Conservation (phyloP, 2,113 vertebrate genomes). For the Menidia beryllina region DNA sequence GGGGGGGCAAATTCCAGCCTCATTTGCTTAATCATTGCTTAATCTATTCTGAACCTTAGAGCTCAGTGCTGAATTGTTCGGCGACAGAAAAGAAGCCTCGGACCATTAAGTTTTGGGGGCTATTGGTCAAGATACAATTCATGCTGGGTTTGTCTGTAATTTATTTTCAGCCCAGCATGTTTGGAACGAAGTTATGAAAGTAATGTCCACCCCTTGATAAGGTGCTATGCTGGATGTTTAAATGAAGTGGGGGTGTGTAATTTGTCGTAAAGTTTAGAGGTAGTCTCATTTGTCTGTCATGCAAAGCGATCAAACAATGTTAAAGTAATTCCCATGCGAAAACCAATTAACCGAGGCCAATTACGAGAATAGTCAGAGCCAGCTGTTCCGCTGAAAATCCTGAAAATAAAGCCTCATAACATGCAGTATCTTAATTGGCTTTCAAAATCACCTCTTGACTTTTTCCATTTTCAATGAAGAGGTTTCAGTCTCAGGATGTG, state of each 20-base stretch:
- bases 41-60: too few species aligned
- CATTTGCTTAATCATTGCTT: too few species aligned
- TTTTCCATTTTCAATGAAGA: neutral
- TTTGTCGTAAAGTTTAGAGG: conserved; percentile 1
- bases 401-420: conserved; percentile 9
- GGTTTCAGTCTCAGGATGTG: too few species aligned
- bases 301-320: conserved; percentile 30
- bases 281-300: conserved; percentile 8
- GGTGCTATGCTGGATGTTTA: neutral
- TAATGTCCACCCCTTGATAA: neutral
- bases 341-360: conserved; percentile 39
- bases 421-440: conserved; percentile 2
- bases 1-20: too few species aligned
- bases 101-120: too few species aligned
- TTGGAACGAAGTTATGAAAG: neutral
- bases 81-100: too few species aligned
- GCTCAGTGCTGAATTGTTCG: too few species aligned
- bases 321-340: conserved; percentile 17
- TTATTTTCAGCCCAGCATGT: too few species aligned
- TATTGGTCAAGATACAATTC: too few species aligned
- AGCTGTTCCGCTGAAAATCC: conserved; percentile 26
- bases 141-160: too few species aligned
- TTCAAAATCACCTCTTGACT: neutral
- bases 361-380: conserved; percentile 38
- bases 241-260: neutral